Evolutionary conservation across 2,797 vertebrate species (phyloP).

Genomic region (Argyrosomus regius): DNA sequence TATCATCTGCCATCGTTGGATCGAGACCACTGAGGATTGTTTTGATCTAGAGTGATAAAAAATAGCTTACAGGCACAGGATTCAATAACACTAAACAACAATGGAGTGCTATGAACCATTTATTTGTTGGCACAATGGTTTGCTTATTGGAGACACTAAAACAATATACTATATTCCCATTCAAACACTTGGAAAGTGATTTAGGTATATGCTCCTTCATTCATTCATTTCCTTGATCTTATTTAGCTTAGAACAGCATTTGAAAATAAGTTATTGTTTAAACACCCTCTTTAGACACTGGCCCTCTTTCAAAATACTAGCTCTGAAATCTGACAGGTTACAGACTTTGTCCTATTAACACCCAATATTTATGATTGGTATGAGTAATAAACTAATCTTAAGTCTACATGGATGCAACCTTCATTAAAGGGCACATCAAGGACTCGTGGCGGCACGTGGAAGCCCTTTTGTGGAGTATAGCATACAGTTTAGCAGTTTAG

Average conservation of each 20-base stretch:
- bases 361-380: background rate
- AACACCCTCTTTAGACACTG: background rate
- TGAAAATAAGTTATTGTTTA: background rate
- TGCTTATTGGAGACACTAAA: background rate
- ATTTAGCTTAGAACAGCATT: background rate
- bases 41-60: slow-evolving; percentile 8
- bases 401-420: background rate
- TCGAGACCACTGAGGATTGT: background rate
- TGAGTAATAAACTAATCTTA: background rate
- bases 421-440: background rate
- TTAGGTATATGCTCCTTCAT: background rate
- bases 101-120: background rate
- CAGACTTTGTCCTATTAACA: background rate
- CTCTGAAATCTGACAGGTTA: background rate
- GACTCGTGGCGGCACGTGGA: background rate
- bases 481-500: background rate
- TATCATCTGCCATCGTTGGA: background rate
- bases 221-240: background rate
- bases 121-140: background rate
- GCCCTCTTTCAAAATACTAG: background rate
- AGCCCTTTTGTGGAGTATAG: background rate
- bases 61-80: background rate
- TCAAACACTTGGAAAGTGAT: background rate
- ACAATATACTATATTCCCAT: background rate
- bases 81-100: slow-evolving; percentile 6